These are phyloP conservation scores for Peribatodes rhomboidaria DNA, from an alignment of 2,888 invertebrate species.

Conservation along the genomic window DNA sequence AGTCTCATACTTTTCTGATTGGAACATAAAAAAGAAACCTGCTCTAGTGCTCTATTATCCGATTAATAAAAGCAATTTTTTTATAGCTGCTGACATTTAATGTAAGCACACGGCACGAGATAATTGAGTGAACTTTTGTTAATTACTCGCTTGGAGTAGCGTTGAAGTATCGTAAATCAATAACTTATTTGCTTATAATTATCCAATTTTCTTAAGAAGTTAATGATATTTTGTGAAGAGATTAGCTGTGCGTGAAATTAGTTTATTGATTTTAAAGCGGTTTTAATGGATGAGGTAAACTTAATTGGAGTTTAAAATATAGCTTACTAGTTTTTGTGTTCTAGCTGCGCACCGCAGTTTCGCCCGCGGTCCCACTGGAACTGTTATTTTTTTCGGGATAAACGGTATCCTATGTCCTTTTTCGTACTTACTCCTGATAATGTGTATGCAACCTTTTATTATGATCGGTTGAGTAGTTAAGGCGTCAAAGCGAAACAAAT, in stretches of 20 bases:
- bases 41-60: conserved; percentile 40
- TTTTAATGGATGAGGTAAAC: not conserved
- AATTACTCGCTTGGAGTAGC: conserved; percentile 37
- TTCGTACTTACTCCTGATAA: no score
- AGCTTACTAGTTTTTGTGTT: no score
- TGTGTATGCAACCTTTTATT: no score
- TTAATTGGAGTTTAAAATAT: not conserved
- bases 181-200: conserved; percentile 38
- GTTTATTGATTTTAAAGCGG: conserved; percentile 5
- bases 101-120: conserved; percentile 34
- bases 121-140: conserved; percentile 45
- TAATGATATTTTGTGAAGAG: not conserved
- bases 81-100: conserved; percentile 42
- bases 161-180: conserved; percentile 41
- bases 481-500: no score
- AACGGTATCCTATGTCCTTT: no score
- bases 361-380: no score
- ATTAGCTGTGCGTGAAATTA: conserved; percentile 23
- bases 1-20: conserved; percentile 27
- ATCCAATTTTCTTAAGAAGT: conserved; percentile 18
- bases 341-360: no score
- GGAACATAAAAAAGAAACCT: conserved; percentile 39
- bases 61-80: conserved; percentile 39
- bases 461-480: no score
- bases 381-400: no score